Percentiles rank a stretch among this genome's conserved stretches.
These are phyloP conservation scores for Xestia c-nigrum DNA, from an alignment of 2,888 invertebrate species.

Conservation along the genomic window DNA sequence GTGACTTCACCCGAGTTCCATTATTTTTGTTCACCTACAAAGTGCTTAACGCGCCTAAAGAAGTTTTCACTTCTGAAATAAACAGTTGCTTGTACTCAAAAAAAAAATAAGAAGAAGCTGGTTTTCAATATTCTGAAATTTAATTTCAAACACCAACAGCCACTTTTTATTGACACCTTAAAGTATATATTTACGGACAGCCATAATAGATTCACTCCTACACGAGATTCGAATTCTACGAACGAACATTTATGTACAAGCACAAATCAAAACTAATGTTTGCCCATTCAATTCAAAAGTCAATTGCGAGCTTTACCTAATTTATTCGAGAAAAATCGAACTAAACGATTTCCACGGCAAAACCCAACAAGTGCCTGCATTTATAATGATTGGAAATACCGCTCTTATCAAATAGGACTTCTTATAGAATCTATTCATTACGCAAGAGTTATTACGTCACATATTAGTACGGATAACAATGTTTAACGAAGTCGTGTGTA, in stretches of 20 bases:
- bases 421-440: conserved; percentile 11
- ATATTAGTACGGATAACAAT: conserved; percentile 6
- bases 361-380: conserved; percentile 13
- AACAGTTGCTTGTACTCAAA: not conserved
- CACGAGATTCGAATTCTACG: not conserved
- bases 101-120: not conserved
- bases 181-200: too few species aligned
- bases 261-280: not conserved
- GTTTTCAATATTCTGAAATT: not conserved
- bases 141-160: not conserved
- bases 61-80: too few species aligned
- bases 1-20: too few species aligned
- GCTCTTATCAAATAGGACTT: conserved; percentile 3
- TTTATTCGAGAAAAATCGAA: conserved; percentile 13
- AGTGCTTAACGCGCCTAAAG: too few species aligned
- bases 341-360: conserved; percentile 18
- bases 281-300: not conserved
- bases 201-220: not conserved
- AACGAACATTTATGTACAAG: not conserved
- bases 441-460: conserved; percentile 4
- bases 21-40: too few species aligned
- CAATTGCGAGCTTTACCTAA: not conserved
- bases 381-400: conserved; percentile 44
- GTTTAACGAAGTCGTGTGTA: not conserved
- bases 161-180: not conserved